Base-by-base conservation (phyloP, 2,888 invertebrate genomes). In the Orchesella flavescens region DNA sequence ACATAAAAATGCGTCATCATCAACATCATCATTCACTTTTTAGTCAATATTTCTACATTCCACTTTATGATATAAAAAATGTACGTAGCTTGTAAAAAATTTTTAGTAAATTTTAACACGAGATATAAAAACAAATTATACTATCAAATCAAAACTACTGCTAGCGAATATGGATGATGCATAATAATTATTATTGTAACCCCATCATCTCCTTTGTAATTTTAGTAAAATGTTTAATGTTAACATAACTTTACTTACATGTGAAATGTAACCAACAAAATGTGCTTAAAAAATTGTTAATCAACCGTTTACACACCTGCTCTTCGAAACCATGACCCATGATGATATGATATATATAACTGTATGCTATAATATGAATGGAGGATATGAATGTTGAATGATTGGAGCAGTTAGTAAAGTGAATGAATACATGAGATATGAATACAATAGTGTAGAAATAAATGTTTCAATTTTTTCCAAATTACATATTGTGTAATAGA, bases 31-130 rank as follows among this genome's bases (percentile, higher is more conserved):
- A 75, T 55, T 34, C 55, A 65, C 19, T 65, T 65, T 49, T 65
- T 75, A 75, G 75, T 75, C 65, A 65, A 34, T 75, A 66, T 75
- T 75, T 75, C 75, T 75, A 75, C 75, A 75, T 75, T 75, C 75
- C 75, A 53, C 34, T 34, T 34, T 34, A 34, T 34, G 44, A 24
- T 34, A 21, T 61, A 34, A 24, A 34, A 17, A 17, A n/a, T 15
- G 12, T 12, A 12, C 49, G 49, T 49, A 49, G 49, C 49, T 7
- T 49, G 12, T 15, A 49, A n/a, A 49, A n/a, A 15, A 12, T 49
- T 49, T 12, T 49, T 34, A 34, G 34, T 34, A 34, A 49, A 49
- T n/a, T 49, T 49, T 49, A 49, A 49, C 49, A 49, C 49, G 49
- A 49, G 49, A 49, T 49, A 49, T n/a, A 49, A 15, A 15, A 49